Conservation (phyloP, 2,113 vertebrate genomes). For the Poecilia latipinna region DNA sequence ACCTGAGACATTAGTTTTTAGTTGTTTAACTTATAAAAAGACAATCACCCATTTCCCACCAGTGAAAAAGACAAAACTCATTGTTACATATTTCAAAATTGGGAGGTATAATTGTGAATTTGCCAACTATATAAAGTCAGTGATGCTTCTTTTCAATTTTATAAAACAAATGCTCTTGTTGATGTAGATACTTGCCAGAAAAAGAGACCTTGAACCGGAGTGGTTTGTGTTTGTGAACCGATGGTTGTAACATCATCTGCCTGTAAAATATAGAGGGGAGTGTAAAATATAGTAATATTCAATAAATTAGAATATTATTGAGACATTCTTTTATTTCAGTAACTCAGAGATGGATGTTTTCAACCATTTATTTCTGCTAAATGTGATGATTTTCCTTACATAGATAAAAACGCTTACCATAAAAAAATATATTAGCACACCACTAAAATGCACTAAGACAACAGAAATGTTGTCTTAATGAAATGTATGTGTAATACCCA, state of each 20-base stretch:
- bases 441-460: too few relatives aligned
- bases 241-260: neutral
- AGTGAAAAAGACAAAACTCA: neutral
- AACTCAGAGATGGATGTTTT: neutral
- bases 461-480: too few relatives aligned
- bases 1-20: slow-evolving; percentile 3
- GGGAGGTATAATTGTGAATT: neutral
- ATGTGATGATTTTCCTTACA: too few relatives aligned
- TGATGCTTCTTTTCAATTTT: neutral
- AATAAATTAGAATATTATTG: neutral
- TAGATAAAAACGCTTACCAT: too few relatives aligned
- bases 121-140: neutral
- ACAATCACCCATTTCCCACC: neutral
- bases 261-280: neutral
- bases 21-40: neutral
- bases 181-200: neutral
- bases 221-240: neutral
- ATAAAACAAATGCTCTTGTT: neutral
- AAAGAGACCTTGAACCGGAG: neutral
- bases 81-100: neutral
- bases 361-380: neutral
- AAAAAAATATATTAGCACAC: too few relatives aligned
- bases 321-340: neutral
- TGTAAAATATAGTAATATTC: neutral
- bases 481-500: too few relatives aligned